Evolutionary conservation across 2,797 vertebrate genomes (phyloP).

Genomic region (Cichlasoma orientale): DNA sequence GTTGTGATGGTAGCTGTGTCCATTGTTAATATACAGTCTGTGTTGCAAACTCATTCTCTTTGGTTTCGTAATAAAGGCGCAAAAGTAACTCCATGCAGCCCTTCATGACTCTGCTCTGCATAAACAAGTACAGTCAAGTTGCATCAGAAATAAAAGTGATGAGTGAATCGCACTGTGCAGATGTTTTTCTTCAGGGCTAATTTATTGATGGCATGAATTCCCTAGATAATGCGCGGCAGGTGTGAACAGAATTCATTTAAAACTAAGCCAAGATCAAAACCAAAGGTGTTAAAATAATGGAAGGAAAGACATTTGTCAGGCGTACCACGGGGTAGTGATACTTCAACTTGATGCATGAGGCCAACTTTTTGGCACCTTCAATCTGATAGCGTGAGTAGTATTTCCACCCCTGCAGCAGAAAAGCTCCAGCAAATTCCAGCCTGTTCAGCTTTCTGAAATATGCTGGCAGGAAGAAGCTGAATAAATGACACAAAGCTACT

Average conservation of each 20-base stretch:
- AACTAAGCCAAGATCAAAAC: constrained; percentile 37
- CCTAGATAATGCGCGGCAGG: constrained; percentile 14
- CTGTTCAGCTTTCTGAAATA: constrained; percentile 58
- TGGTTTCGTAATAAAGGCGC: no score
- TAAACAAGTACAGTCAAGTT: neutral
- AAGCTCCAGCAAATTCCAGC: constrained; percentile 51
- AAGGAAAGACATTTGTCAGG: constrained; percentile 55
- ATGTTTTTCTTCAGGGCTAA: constrained; percentile 24
- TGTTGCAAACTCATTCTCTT: neutral
- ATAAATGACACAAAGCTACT: constrained; percentile 56
- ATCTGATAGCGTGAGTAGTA: constrained; percentile 52
- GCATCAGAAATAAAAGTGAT: neutral
- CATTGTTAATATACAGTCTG: neutral
- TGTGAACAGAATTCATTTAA: constrained; percentile 32
- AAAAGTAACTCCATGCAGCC: no score
- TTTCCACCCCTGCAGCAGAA: constrained; percentile 58
- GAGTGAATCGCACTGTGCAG: constrained; percentile 10
- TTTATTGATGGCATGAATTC: constrained; percentile 44
- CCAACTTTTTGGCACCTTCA: constrained; percentile 51
- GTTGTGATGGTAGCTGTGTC: no score
- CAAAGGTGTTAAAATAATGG: constrained; percentile 38
- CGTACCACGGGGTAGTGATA: constrained; percentile 37
- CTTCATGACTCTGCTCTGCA: neutral
- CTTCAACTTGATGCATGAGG: constrained; percentile 67
- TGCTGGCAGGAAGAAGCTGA: constrained; percentile 47